Evolutionary conservation across 2,888 invertebrate genomes (phyloP).

Genomic region (Oligia strigilis): DNA sequence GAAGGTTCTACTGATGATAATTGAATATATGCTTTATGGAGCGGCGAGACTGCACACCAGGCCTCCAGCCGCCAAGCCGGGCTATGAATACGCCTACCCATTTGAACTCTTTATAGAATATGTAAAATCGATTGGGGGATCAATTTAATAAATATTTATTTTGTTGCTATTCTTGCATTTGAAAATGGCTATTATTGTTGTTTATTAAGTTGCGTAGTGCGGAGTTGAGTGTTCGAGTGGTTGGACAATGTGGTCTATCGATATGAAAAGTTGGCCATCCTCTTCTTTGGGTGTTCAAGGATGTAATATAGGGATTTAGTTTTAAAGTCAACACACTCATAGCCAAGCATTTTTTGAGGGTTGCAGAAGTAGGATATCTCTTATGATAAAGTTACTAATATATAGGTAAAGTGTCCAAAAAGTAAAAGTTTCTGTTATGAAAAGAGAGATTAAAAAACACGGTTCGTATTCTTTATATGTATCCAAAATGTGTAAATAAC

Average conservation of each 20-base stretch:
- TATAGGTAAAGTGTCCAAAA: no score
- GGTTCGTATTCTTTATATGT: not conserved
- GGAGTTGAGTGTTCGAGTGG: not conserved
- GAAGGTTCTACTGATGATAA: slow-evolving; percentile 83
- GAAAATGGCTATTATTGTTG: not conserved
- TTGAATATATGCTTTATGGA: slow-evolving; percentile 86
- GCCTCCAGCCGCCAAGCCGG: slow-evolving; percentile 2
- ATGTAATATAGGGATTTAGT: not conserved
- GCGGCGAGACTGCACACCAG: slow-evolving; percentile 39
- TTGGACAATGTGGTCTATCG: not conserved
- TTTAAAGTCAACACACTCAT: not conserved
- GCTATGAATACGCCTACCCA: slow-evolving; percentile 58
- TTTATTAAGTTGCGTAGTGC: slow-evolving; percentile 12
- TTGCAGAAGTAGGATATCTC: not conserved
- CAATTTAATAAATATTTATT: slow-evolving; percentile 50
- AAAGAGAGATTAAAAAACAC: not conserved
- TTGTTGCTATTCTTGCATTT: slow-evolving; percentile 26
- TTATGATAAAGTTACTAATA: not conserved
- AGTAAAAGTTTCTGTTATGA: not conserved
- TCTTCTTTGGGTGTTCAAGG: not conserved
- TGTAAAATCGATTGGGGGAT: slow-evolving; percentile 47
- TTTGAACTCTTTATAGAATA: slow-evolving; percentile 51
- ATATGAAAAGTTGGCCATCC: not conserved
- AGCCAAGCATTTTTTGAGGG: not conserved
- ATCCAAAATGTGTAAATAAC: slow-evolving; percentile 1